These are phyloP conservation scores for Meganola albula DNA, from an alignment of 2,888 invertebrate species.

Conservation along the genomic window DNA sequence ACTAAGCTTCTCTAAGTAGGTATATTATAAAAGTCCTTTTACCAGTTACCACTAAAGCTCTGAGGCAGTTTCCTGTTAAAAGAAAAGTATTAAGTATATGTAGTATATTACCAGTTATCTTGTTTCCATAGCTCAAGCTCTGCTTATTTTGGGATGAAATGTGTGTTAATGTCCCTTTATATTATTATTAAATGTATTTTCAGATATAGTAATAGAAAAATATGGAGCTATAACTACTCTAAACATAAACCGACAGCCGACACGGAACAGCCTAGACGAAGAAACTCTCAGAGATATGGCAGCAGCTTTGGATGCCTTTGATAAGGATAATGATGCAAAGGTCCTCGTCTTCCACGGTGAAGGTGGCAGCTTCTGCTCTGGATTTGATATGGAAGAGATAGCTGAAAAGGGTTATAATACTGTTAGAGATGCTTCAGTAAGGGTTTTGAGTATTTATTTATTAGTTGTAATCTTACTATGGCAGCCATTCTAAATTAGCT, in stretches of 20 bases:
- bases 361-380: slow-evolving; percentile 96
- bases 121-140: too few relatives aligned
- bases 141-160: too few relatives aligned
- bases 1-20: too few relatives aligned
- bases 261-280: slow-evolving; percentile 89
- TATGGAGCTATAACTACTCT: slow-evolving; percentile 83
- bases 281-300: slow-evolving; percentile 82
- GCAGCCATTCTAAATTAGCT: too few relatives aligned
- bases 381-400: slow-evolving; percentile 91
- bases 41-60: too few relatives aligned
- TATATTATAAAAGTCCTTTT: too few relatives aligned
- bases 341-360: slow-evolving; percentile 91
- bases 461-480: too few relatives aligned
- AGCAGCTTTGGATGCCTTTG: slow-evolving; percentile 86
- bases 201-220: slow-evolving; percentile 77
- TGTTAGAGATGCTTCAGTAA: slow-evolving; percentile 61
- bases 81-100: too few relatives aligned
- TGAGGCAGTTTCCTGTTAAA: too few relatives aligned
- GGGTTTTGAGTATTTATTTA: slow-evolving; percentile 42
- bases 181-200: slow-evolving; percentile 8
- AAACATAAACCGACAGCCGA: slow-evolving; percentile 91
- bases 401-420: slow-evolving; percentile 59
- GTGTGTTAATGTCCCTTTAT: slow-evolving; percentile 5
- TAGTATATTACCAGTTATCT: too few relatives aligned
- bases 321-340: slow-evolving; percentile 82